A percentile compares a stretch with the other conserved stretches of the same genome.
phyloP scores from a whole-genome alignment of 2,797 vertebrate genomes.

The Argya squamiceps region DNA sequence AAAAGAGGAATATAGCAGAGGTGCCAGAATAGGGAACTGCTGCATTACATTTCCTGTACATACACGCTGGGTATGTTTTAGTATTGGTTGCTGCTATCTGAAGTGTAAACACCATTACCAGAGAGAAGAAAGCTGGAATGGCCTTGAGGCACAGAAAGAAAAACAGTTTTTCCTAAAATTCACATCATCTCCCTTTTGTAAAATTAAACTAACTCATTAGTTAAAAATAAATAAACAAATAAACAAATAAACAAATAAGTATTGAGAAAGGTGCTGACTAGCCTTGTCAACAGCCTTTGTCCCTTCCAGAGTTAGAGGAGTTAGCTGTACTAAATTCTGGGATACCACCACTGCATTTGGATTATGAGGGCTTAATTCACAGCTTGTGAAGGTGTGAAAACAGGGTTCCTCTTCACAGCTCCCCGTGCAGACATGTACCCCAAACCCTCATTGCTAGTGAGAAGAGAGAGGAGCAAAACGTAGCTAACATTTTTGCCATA shows the following conservation, averaged over 20 bases:
- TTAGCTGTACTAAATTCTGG: background rate
- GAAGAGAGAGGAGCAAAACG: background rate
- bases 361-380: background rate
- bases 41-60: background rate
- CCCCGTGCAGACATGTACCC: background rate
- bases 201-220: background rate
- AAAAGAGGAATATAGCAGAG: background rate
- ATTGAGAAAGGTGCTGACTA: background rate
- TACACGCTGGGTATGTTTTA: background rate
- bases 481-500: background rate
- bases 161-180: background rate
- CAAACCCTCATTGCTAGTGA: background rate
- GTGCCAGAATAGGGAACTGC: background rate
- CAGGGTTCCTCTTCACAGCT: background rate
- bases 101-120: background rate
- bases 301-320: background rate
- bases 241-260: background rate
- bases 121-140: background rate
- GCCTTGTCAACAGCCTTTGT: background rate
- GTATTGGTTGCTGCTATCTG: background rate
- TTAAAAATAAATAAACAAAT: background rate
- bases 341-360: background rate
- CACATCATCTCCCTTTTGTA: background rate
- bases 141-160: background rate
- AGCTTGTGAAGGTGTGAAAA: background rate